Evolutionary conservation across 2,113 vertebrate species (phyloP), one percentile per base, ranked within the genome.

Genomic region (Muscicapa adusta): DNA sequence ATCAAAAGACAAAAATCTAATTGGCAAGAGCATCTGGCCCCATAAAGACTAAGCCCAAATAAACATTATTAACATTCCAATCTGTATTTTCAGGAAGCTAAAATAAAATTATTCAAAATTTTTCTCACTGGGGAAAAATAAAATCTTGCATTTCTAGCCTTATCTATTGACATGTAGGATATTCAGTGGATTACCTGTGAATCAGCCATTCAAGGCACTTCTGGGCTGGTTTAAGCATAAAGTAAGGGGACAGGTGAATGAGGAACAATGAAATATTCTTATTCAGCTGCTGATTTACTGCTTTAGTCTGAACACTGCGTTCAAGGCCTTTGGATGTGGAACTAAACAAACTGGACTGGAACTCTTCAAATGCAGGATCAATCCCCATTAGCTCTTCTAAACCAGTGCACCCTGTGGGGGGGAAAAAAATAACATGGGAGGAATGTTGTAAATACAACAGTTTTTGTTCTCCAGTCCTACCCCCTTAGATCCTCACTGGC

Each of bases 191-290:
- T 71, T 98, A 99, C 99, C 99, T 99, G 95, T 99, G 98, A 94
- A 99, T 97, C 42, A 99, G 98, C 99, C 99, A 99, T 84, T 99
- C 99, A 23, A 99, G 97, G 97, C 99, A 99, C 96, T 99, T 99
- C 96, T 99, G 99, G 2, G 99, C 99, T 24, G 99, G 99, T 42
- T 98, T 99, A 50, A 99, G 98, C 94, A 99, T 98, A 93, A 99
- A 99, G 96, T 99, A 99, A 3, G 99, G 99, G 6, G 98, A 99
- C 31, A 99, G 92, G 40, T 99, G 98, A 70, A 98, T 96, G 56
- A 99, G 98, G 92, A 99, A 99, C 45, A 98, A 96, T 1, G 98
- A 97, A 94, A 99, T 98, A 89, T 96, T 98, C 57, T 97, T 97
- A 89, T 99, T 97, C 96, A 99, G 97, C 89, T 99, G 98, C 85